Evolutionary conservation across 1,140 invertebrate species (phyloP).

Genomic region (Drosophila grimshawi): DNA sequence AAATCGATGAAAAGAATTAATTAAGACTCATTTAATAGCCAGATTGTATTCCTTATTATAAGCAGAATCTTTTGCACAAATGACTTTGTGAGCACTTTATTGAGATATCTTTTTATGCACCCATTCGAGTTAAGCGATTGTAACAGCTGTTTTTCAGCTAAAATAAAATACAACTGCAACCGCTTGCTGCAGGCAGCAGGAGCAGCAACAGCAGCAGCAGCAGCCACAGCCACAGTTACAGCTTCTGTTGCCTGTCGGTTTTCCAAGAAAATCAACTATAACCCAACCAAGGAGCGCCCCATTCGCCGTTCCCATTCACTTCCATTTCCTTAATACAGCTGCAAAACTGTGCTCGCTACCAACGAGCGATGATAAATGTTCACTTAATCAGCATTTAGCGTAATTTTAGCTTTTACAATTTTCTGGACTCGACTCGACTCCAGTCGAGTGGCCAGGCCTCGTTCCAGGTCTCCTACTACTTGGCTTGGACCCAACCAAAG

Average conservation of each 20-base stretch:
- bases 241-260: conserved; percentile 71
- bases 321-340: conserved; percentile 46
- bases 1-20: neutral
- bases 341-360: conserved; percentile 33
- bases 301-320: conserved; percentile 55
- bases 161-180: conserved; percentile 26
- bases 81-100: conserved; percentile 15
- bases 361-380: conserved; percentile 84
- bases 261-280: conserved; percentile 78
- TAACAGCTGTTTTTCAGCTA: conserved; percentile 63
- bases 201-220: no score
- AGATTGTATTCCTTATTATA: neutral
- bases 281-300: conserved; percentile 58
- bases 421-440: conserved; percentile 47
- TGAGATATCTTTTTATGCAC: conserved; percentile 43
- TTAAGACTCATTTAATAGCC: neutral
- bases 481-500: conserved; percentile 53
- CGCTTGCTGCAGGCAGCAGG: neutral
- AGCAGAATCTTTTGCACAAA: neutral
- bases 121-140: conserved; percentile 19
- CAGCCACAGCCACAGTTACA: conserved; percentile 22
- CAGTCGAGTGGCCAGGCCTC: conserved; percentile 21
- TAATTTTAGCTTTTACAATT: conserved; percentile 83
- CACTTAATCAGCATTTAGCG: conserved; percentile 84
- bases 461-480: conserved; percentile 33